These are phyloP conservation scores for Mythimna pallens DNA, from an alignment of 2,888 invertebrate genomes.

Conservation along the genomic window DNA sequence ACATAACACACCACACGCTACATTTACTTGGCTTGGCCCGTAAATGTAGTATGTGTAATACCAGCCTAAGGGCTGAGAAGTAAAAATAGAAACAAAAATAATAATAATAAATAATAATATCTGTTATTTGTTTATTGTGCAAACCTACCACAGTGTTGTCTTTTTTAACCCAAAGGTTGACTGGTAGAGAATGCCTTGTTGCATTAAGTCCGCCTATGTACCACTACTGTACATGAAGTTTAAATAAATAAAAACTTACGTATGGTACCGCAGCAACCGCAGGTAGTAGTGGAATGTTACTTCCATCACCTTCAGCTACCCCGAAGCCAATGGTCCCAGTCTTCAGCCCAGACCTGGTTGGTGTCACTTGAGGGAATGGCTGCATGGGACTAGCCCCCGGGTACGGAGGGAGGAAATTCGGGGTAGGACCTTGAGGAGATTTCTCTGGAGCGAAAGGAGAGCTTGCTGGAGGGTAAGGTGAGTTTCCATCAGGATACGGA, in stretches of 20 bases:
- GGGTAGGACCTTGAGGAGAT: constrained; percentile 9
- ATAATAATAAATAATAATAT: too few species aligned
- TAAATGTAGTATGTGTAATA: too few species aligned
- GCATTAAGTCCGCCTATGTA: too few species aligned
- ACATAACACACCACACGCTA: too few species aligned
- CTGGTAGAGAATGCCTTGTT: too few species aligned
- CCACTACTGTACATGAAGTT: too few species aligned
- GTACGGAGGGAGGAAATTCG: constrained; percentile 21
- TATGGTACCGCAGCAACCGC: constrained; percentile 69
- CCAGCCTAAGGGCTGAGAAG: too few species aligned
- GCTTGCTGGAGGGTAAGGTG: constrained; percentile 51
- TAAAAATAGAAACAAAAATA: too few species aligned
- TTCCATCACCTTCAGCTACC: constrained; percentile 18
- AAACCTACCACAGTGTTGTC: too few species aligned
- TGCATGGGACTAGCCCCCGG: constrained; percentile 16
- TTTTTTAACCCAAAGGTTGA: too few species aligned
- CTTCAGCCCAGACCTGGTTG: constrained; percentile 51
- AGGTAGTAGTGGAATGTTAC: constrained; percentile 70
- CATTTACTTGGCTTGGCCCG: too few species aligned
- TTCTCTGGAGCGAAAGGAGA: neutral
- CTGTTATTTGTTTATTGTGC: too few species aligned
- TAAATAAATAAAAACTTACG: constrained; percentile 59
- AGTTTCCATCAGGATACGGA: constrained; percentile 53
- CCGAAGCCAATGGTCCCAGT: constrained; percentile 73
- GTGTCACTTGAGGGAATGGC: constrained; percentile 34